A percentile compares a stretch with the other conserved stretches of the same genome.
Conservation (phyloP, 1,140 invertebrate species). For the Berghia stephanieae region DNA sequence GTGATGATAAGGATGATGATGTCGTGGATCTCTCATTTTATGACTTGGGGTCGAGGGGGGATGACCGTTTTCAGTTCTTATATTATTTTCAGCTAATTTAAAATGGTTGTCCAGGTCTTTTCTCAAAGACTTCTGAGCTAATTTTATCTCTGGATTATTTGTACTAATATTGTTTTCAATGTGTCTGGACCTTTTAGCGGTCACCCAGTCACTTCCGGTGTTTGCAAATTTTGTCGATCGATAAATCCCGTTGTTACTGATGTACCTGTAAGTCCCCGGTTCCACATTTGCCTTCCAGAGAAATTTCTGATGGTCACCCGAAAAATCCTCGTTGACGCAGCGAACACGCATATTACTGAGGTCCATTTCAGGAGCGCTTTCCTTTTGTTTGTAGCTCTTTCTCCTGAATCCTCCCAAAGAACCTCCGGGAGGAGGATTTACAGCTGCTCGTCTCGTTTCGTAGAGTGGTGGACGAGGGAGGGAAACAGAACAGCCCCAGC, state of each 20-base stretch:
- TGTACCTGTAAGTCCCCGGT: conserved; percentile 10
- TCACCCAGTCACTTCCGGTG: neutral
- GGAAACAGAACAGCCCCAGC: too few relatives aligned
- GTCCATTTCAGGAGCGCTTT: neutral
- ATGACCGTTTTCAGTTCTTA: neutral
- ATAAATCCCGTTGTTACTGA: neutral
- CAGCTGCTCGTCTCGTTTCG: too few relatives aligned
- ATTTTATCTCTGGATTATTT: neutral
- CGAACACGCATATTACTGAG: neutral
- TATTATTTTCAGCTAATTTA: neutral
- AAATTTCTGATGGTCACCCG: neutral
- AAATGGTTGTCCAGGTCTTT: neutral
- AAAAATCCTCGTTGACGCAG: neutral
- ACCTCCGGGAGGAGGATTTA: too few relatives aligned
- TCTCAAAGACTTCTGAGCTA: neutral
- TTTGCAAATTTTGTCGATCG: conserved; percentile 7
- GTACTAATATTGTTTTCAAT: neutral
- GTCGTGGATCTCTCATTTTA: neutral
- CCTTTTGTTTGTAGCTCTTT: too few relatives aligned
- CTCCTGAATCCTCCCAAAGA: too few relatives aligned
- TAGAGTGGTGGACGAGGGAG: too few relatives aligned
- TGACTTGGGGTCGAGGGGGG: neutral
- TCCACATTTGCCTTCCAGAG: conserved; percentile 1
- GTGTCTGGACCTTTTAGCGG: neutral
- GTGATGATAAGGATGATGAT: neutral